Base-by-base conservation (phyloP, 2,888 invertebrate species). In the Pseudococcus jackbeardsleyi region DNA sequence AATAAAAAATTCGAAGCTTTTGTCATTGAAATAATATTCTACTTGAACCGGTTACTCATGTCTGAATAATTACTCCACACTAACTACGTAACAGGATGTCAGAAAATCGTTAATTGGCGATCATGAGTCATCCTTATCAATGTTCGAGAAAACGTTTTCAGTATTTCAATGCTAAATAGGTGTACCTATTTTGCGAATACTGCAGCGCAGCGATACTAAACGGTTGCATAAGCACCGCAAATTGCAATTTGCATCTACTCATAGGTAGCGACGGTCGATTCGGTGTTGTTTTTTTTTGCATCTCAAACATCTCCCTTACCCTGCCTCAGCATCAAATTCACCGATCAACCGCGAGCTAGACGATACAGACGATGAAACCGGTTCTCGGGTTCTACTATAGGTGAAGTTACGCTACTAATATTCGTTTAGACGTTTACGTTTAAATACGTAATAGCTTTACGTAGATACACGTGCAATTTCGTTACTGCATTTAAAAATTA, bases 391-490 rank as follows among this genome's bases (percentile, higher is more conserved):
- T 82, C 79, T 19, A 42, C 79, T 19, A 42, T 39, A 42, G 46
- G 19, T 12, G 33, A 46, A 82, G 79, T 46, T 82, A 82, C 79
- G 79, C 22, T 82, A 46, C 46, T 46, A 19, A 82, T 46, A 33
- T 82, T 82, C 79, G 42, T 15, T 79, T 42, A 39, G 42, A 19
- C 79, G 42, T 15, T 79, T 42, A 39, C 79, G 42, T 42, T 79
- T 42, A 79, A 33, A 82, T 46, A 82, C 46, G 79, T 82, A 82
- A 82, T 46, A 19, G 64, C 79, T 11, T 5, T 39, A 72, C 72
- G 68, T 17, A 42, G 79, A 22, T 64, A 64, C 79, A 82, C 79
- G 79, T 82, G 79, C 79, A 82, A 46, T 82, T 82, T 82, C 79
- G 79, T 82, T 46, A 82, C 12, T 72, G 26, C 72, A 72, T 72